Conservation (phyloP, 2,113 vertebrate genomes). For the Pelobates fuscus region DNA sequence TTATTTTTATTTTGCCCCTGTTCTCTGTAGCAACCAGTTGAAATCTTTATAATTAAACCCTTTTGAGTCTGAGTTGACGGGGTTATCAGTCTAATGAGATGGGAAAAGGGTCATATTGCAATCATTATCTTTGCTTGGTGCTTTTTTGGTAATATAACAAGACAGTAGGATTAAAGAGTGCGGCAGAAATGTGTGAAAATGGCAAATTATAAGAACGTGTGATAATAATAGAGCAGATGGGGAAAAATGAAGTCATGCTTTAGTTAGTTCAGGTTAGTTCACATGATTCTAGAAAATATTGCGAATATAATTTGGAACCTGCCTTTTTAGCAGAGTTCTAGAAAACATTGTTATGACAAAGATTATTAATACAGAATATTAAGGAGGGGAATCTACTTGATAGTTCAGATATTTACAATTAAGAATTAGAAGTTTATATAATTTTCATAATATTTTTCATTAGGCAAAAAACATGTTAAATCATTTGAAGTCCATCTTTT, state of each 20-base stretch:
- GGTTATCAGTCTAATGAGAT: constrained; percentile 37
- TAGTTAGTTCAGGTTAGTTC: too few species aligned
- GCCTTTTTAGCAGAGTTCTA: too few species aligned
- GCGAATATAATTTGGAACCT: too few species aligned
- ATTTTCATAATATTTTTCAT: too few species aligned
- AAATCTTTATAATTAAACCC: constrained; percentile 45
- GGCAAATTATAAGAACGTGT: constrained; percentile 6
- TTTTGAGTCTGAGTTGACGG: constrained; percentile 12
- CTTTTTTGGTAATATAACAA: constrained; percentile 20
- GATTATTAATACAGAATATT: too few species aligned
- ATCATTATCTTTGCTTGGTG: constrained; percentile 18
- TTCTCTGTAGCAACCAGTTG: constrained; percentile 36
- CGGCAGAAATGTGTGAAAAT: background rate
- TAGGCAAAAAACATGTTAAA: too few species aligned
- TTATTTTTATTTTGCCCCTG: constrained; percentile 23
- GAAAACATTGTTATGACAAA: too few species aligned
- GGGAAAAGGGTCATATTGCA: constrained; percentile 21
- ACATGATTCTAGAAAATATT: too few species aligned
- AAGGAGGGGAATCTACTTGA: too few species aligned
- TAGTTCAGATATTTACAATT: too few species aligned
- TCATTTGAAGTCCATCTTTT: too few species aligned
- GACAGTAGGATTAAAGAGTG: constrained; percentile 6
- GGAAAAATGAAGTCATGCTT: background rate
- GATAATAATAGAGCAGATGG: constrained; percentile 3
- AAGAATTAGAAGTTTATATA: too few species aligned